Evolutionary conservation across 2,797 vertebrate genomes (phyloP).

Genomic region (Arnoldichthys spilopterus): DNA sequence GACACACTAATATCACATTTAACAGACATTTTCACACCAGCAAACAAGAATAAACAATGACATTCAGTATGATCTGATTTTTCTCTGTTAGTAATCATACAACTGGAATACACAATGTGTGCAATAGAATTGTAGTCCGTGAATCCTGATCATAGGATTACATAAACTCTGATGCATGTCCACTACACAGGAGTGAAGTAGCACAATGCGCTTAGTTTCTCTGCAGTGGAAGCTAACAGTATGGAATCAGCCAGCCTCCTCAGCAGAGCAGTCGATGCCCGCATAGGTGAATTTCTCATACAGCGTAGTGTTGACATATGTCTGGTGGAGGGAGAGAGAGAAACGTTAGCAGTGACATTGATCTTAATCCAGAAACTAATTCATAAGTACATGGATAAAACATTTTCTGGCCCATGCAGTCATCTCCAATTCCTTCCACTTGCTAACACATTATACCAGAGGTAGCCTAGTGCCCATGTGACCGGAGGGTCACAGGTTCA

Average conservation of each 20-base stretch:
- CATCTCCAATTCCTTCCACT: too few species aligned
- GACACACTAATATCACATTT: neutral
- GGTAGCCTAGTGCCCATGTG: too few species aligned
- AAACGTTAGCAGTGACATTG: neutral
- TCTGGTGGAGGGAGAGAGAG: constrained; percentile 68
- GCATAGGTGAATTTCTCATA: constrained; percentile 90
- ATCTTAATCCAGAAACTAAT: too few species aligned
- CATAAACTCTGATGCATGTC: constrained; percentile 44
- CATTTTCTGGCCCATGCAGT: too few species aligned
- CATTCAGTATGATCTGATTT: constrained; percentile 22
- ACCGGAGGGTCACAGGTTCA: too few species aligned
- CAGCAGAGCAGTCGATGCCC: constrained; percentile 88
- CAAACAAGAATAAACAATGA: constrained; percentile 21
- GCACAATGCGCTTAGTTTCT: neutral
- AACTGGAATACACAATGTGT: constrained; percentile 63
- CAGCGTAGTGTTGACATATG: constrained; percentile 88
- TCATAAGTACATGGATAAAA: too few species aligned
- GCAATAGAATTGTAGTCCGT: constrained; percentile 56
- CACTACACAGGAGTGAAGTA: neutral
- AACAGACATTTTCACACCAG: neutral
- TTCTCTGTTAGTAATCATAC: constrained; percentile 34
- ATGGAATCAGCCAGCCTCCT: constrained; percentile 81
- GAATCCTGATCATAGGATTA: constrained; percentile 55
- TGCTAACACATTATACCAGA: too few species aligned
- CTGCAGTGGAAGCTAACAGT: neutral